These are phyloP conservation scores for Poeciliopsis gracilis DNA, from an alignment of 2,797 vertebrate genomes.

Conservation along the genomic window DNA sequence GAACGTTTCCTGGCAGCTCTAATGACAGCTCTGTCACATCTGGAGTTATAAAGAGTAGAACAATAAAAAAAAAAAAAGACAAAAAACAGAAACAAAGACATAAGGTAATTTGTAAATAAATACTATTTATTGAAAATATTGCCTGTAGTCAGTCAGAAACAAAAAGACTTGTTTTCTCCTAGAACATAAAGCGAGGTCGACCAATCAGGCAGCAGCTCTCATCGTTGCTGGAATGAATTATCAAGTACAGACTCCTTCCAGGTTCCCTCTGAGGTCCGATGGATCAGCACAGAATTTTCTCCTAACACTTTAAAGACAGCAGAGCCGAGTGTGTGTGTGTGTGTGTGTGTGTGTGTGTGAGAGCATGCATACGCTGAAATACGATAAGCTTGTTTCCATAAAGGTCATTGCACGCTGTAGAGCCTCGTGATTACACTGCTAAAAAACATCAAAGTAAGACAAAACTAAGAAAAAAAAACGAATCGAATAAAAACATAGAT, in stretches of 20 bases:
- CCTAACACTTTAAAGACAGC: constrained; percentile 13
- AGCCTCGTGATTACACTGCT: constrained; percentile 59
- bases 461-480: background rate
- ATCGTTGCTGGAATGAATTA: constrained; percentile 54
- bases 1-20: too few species aligned
- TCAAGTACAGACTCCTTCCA: constrained; percentile 45
- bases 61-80: background rate
- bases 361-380: constrained; percentile 60
- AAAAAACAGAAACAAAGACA: background rate
- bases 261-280: constrained; percentile 44
- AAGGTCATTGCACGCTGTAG: constrained; percentile 70
- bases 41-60: background rate
- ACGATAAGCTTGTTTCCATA: constrained; percentile 33
- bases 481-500: constrained; percentile 26
- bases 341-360: background rate
- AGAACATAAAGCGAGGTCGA: constrained; percentile 55
- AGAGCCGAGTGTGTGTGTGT: background rate
- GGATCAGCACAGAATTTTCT: constrained; percentile 51
- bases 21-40: too few species aligned
- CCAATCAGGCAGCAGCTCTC: constrained; percentile 49
- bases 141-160: constrained; percentile 71
- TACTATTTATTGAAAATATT: constrained; percentile 84
- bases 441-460: constrained; percentile 25
- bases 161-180: constrained; percentile 65
- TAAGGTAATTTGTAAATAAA: constrained; percentile 77